Evolutionary conservation across 2,797 vertebrate species (phyloP).

Genomic region (Pristis pectinata): DNA sequence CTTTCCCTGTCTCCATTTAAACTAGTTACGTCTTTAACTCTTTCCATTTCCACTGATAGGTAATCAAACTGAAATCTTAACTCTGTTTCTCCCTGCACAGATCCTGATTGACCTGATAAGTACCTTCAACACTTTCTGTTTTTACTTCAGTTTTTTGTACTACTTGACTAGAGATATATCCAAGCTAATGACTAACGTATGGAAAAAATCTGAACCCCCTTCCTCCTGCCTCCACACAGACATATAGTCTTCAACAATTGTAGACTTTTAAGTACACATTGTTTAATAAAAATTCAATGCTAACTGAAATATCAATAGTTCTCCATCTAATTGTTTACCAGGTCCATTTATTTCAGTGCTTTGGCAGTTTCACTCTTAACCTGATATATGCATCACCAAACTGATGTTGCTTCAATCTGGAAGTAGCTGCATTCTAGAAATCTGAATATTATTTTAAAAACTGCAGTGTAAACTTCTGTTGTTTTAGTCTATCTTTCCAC

Average conservation of each 20-base stretch:
- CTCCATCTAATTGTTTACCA: not conserved
- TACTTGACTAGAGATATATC: not conserved
- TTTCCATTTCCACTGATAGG: not conserved
- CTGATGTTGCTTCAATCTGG: not conserved
- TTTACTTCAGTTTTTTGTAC: not conserved
- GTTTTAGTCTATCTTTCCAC: not conserved
- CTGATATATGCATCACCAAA: no score
- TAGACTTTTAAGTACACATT: no score
- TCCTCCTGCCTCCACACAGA: no score
- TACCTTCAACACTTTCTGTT: not conserved
- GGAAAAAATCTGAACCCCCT: not conserved
- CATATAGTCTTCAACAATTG: no score
- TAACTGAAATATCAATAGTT: not conserved
- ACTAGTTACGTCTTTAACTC: no score
- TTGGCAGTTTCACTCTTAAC: not conserved
- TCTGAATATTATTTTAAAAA: not conserved
- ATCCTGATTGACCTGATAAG: not conserved
- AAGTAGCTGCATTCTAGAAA: not conserved
- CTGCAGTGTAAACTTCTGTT: not conserved
- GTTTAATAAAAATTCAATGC: not conserved
- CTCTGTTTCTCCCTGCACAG: not conserved
- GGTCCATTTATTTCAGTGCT: not conserved
- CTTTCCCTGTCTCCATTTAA: no score
- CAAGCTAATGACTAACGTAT: not conserved
- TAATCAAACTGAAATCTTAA: not conserved